phyloP scores from a whole-genome alignment of 2,888 invertebrate species.

The Cyclophora albipunctata region DNA sequence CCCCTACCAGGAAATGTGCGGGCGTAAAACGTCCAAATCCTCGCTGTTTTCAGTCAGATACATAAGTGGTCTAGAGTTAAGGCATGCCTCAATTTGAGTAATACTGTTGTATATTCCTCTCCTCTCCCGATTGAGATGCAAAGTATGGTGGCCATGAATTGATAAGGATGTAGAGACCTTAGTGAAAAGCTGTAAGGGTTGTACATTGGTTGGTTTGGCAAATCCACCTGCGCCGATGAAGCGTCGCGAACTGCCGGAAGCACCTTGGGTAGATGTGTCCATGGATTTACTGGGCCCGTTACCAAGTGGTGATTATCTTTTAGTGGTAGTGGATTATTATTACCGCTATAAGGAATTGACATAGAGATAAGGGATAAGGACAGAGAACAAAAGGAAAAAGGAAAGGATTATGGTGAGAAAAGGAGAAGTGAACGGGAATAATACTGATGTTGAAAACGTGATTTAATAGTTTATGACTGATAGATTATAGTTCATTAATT shows the following conservation, averaged over 20 bases:
- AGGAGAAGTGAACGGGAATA: no score
- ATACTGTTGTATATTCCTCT: no score
- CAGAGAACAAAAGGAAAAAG: no score
- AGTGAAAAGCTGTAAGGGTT: constrained; percentile 14
- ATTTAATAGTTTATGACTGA: no score
- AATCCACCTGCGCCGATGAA: constrained; percentile 16
- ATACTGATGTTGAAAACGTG: no score
- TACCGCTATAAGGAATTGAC: neutral
- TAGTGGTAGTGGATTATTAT: neutral
- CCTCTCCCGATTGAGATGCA: neutral
- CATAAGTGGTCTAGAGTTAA: no score
- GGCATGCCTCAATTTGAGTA: no score
- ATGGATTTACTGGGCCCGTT: constrained; percentile 25
- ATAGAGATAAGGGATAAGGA: no score
- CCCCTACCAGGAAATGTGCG: no score
- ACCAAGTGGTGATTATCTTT: neutral
- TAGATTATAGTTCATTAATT: no score
- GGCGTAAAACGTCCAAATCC: no score
- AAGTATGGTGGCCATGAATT: neutral
- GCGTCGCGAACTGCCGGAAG: constrained; percentile 15
- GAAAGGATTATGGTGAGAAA: constrained; percentile 5
- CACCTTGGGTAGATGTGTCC: constrained; percentile 21
- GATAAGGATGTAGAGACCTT: neutral
- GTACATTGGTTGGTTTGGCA: constrained; percentile 12
- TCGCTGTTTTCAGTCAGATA: no score